Evolutionary conservation across 1,140 invertebrate species (phyloP), one percentile per base, ranked within the genome.

Genomic region (Matsumurasca onukii): DNA sequence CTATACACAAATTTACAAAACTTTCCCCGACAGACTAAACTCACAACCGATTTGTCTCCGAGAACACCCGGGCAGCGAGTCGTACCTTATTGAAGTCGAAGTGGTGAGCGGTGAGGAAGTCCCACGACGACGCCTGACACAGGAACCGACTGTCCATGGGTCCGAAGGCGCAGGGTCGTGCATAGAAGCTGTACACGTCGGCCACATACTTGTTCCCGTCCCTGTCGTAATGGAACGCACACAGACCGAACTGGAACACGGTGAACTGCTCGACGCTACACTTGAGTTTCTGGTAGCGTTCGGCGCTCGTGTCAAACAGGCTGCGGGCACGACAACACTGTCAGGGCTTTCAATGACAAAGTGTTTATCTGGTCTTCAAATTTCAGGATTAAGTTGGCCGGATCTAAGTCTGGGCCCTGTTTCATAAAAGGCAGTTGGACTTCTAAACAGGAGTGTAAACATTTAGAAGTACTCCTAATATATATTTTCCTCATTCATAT

Each of bases 1-100:
- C n/a, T n/a, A n/a, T n/a, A n/a, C n/a, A n/a, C n/a, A n/a, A n/a
- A n/a, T n/a, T n/a, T n/a, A n/a, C n/a, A n/a, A n/a, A n/a, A n/a
- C n/a, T n/a, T n/a, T n/a, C n/a, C n/a, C n/a, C n/a, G n/a, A n/a
- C n/a, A n/a, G n/a, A n/a, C n/a, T n/a, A n/a, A n/a, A n/a, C n/a
- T n/a, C n/a, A n/a, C n/a, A n/a, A n/a, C n/a, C n/a, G n/a, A n/a
- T n/a, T n/a, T n/a, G n/a, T n/a, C n/a, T n/a, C n/a, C n/a, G n/a
- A n/a, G n/a, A n/a, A n/a, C n/a, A n/a, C n/a, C n/a, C n/a, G n/a
- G n/a, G n/a, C n/a, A n/a, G n/a, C n/a, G n/a, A n/a, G n/a, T n/a
- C 31, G 68, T 82, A 91, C 89, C 85, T 91, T 89, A 77, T 91
- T 90, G 76, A 91, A 91, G 76, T 91, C 83, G 80, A 91, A 91